These are phyloP conservation scores for Sebastes fasciatus DNA, from an alignment of 2,113 vertebrate species.

Conservation along the genomic window DNA sequence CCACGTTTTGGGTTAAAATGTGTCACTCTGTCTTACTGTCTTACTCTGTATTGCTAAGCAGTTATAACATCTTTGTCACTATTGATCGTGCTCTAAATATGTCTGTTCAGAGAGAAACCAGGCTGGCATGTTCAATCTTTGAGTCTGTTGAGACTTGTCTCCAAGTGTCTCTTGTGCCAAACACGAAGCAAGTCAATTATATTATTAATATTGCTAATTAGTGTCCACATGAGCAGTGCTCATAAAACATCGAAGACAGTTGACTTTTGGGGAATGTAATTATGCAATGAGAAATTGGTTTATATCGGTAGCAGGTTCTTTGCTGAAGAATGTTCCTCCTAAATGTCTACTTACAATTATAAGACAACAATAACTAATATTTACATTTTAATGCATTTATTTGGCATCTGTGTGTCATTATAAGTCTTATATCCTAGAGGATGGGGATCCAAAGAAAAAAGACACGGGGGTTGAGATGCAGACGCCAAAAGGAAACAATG, in stretches of 20 bases:
- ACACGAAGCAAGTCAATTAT: not conserved
- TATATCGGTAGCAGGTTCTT: not conserved
- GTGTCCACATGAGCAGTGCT: conserved; percentile 25
- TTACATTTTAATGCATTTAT: not conserved
- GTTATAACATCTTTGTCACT: conserved; percentile 59
- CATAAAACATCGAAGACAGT: conserved; percentile 25
- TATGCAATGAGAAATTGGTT: conserved; percentile 5
- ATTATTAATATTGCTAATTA: conserved; percentile 46
- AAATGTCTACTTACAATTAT: not conserved
- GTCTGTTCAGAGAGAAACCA: not conserved
- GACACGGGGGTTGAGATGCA: not conserved
- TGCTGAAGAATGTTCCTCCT: not conserved
- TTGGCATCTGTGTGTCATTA: not conserved
- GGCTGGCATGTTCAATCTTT: not conserved
- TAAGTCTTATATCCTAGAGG: not conserved
- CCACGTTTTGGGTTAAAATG: not conserved
- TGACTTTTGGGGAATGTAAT: conserved; percentile 20
- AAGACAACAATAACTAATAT: not conserved
- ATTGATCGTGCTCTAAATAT: conserved; percentile 8
- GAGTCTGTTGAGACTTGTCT: not conserved
- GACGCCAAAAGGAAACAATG: not conserved
- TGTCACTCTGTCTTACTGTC: not conserved
- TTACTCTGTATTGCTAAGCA: conserved; percentile 51
- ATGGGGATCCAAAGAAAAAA: not conserved
- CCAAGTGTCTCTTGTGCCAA: not conserved